phyloP scores from a whole-genome alignment of 30 jellyfish, hydroid and myxozoan species.

The Turritopsis dohrnii region DNA sequence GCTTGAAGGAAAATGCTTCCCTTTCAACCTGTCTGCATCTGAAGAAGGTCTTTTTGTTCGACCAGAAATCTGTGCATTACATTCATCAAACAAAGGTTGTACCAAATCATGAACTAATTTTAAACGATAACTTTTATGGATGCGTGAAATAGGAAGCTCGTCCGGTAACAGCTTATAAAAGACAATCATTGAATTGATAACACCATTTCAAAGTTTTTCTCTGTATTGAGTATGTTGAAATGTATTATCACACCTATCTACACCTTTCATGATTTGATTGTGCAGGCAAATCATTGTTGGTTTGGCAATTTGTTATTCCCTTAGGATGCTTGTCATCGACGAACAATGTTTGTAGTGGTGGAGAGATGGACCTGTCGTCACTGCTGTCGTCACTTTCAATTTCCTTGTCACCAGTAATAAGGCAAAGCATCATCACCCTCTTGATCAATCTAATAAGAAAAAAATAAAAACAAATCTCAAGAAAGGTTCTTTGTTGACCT shows the following conservation, averaged over 20 bases:
- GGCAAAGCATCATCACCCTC: background rate
- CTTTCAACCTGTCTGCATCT: constrained; percentile 35
- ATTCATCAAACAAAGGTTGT: background rate
- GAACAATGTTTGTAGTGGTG: background rate
- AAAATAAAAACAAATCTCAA: background rate
- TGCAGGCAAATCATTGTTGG: background rate
- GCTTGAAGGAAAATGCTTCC: constrained; percentile 44
- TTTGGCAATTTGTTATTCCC: background rate
- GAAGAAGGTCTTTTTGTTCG: too few relatives aligned
- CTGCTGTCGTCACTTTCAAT: background rate
- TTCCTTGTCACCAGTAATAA: too few relatives aligned
- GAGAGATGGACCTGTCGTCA: background rate
- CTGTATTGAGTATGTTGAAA: too few relatives aligned
- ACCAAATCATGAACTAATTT: too few relatives aligned
- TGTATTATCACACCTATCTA: background rate
- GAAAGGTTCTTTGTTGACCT: background rate
- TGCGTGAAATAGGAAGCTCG: too few relatives aligned
- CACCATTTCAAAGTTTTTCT: too few relatives aligned
- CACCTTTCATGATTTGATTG: background rate
- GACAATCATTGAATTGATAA: too few relatives aligned
- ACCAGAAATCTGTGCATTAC: background rate
- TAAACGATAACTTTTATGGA: too few relatives aligned
- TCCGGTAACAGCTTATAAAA: too few relatives aligned
- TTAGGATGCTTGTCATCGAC: background rate
- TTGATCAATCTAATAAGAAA: background rate